Evolutionary conservation across 2,113 vertebrate genomes (phyloP).

Genomic region (Nothocercus nigrocapillus): DNA sequence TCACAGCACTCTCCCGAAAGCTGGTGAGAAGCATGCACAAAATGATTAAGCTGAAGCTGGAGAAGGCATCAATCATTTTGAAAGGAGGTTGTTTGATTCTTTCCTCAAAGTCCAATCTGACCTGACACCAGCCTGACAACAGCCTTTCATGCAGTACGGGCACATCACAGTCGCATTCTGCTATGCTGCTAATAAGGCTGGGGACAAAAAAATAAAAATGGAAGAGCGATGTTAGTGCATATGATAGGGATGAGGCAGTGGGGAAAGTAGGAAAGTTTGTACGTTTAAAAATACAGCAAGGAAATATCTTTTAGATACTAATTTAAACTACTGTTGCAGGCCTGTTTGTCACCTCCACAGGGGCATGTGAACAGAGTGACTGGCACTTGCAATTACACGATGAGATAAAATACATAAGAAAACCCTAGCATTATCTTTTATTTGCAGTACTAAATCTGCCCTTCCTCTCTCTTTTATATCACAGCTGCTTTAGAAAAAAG

Average conservation of each 20-base stretch:
- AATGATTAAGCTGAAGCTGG: slow-evolving; percentile 42
- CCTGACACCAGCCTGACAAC: slow-evolving; percentile 34
- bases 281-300: neutral
- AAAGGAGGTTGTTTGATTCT: slow-evolving; percentile 35
- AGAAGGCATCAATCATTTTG: slow-evolving; percentile 35
- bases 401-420: neutral
- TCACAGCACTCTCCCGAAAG: neutral
- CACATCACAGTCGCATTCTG: neutral
- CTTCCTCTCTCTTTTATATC: neutral
- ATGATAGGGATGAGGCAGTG: neutral
- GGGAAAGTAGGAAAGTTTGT: neutral
- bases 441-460: slow-evolving; percentile 2
- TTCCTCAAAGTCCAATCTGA: neutral
- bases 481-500: neutral
- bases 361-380: neutral
- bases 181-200: neutral
- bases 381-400: neutral
- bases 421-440: neutral
- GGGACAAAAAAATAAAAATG: neutral
- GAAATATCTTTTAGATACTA: neutral
- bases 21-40: slow-evolving; percentile 17
- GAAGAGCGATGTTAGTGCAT: neutral
- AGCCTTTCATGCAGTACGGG: neutral
- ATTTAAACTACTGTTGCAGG: neutral
- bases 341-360: neutral